A percentile compares a stretch with the other conserved stretches of the same genome.
phyloP scores from a whole-genome alignment of 2,888 invertebrate genomes.

The Tubulanus polymorphus region DNA sequence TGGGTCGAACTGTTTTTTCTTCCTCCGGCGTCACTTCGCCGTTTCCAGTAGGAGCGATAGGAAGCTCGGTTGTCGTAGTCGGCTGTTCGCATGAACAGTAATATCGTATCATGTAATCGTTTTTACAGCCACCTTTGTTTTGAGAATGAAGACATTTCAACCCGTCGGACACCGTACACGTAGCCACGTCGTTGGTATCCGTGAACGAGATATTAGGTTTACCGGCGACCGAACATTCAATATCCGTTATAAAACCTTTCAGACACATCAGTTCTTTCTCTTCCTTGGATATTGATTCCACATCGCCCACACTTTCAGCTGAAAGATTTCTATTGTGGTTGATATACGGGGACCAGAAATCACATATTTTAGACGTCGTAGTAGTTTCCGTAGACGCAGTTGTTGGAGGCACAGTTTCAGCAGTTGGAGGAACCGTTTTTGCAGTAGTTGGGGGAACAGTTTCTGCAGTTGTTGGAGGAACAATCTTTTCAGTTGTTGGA shows the following conservation, averaged over 20 bases:
- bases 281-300: conserved; percentile 25
- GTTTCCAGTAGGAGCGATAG: too few species aligned
- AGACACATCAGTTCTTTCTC: conserved; percentile 24
- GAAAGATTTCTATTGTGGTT: conserved; percentile 27
- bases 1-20: too few species aligned
- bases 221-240: conserved; percentile 18
- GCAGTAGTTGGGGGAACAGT: neutral
- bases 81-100: conserved; percentile 54
- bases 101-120: conserved; percentile 32
- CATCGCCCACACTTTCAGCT: conserved; percentile 26
- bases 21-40: too few species aligned
- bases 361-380: neutral
- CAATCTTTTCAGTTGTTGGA: neutral
- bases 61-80: too few species aligned
- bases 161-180: conserved; percentile 61
- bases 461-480: neutral
- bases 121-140: conserved; percentile 19
- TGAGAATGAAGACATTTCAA: conserved; percentile 60
- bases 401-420: neutral
- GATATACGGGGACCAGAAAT: conserved; percentile 33
- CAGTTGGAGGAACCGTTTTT: neutral
- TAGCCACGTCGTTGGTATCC: conserved; percentile 16
- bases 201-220: conserved; percentile 2
- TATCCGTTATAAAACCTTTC: conserved; percentile 23
- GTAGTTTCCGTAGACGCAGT: too few species aligned